These are phyloP conservation scores for Rhincodon typus DNA, from an alignment of 2,797 vertebrate species.

Conservation along the genomic window DNA sequence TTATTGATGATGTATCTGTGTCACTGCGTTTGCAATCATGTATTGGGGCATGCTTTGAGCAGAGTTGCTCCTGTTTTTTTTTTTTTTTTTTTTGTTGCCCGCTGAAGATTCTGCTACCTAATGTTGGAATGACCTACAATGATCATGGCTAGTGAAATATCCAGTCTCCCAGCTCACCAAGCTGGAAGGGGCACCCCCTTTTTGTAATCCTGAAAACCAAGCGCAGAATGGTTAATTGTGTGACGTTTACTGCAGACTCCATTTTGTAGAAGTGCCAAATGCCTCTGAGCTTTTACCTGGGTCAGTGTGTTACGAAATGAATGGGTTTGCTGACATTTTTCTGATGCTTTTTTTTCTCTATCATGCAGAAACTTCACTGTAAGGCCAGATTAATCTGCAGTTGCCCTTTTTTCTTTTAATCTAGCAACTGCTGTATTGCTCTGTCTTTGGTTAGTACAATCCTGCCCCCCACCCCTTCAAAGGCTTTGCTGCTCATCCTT, in stretches of 20 bases:
- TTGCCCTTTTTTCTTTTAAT: neutral
- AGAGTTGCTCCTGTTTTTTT: neutral
- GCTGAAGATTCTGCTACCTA: neutral
- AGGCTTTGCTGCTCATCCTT: no score
- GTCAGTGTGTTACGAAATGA: neutral
- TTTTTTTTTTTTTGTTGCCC: neutral
- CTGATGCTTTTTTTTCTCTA: neutral
- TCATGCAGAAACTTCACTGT: neutral
- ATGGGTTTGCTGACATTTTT: neutral
- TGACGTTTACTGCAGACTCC: neutral
- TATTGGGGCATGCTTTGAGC: neutral
- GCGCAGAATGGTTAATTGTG: neutral
- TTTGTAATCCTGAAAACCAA: neutral
- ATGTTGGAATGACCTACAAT: neutral
- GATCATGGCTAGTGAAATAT: neutral
- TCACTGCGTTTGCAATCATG: neutral
- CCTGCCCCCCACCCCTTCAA: no score
- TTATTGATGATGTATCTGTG: neutral
- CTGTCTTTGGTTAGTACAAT: no score
- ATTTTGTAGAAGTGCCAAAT: neutral
- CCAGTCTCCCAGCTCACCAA: fast-evolving
- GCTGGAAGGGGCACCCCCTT: neutral
- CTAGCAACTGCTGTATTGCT: no score
- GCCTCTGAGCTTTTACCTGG: neutral
- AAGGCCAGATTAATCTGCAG: neutral